Evolutionary conservation across 2,113 vertebrate genomes (phyloP).

Genomic region (Chloroceryle aenea): DNA sequence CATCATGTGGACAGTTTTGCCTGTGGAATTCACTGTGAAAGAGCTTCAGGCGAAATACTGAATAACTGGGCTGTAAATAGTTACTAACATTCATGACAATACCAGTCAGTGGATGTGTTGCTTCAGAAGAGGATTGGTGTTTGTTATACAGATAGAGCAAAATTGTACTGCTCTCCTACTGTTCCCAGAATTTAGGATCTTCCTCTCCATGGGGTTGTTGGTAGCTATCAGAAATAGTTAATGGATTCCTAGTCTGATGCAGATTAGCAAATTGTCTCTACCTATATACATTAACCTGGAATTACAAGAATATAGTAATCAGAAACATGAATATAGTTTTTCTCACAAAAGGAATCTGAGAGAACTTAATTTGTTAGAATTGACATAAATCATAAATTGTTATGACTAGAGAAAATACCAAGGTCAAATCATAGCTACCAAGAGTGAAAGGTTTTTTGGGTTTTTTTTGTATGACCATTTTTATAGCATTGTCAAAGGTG

Average conservation of each 20-base stretch:
- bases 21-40: neutral
- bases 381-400: neutral
- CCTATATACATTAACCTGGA: neutral
- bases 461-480: neutral
- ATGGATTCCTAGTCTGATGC: neutral
- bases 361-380: neutral
- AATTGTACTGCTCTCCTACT: neutral
- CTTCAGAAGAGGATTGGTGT: neutral
- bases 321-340: neutral
- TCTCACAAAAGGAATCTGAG: neutral
- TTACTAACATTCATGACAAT: neutral
- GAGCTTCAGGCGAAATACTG: constrained; percentile 1
- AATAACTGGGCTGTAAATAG: constrained; percentile 8
- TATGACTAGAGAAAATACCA: neutral
- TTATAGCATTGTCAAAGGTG: neutral
- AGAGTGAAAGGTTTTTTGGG: neutral
- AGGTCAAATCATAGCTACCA: neutral
- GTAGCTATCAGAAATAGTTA: neutral
- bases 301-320: neutral
- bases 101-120: neutral
- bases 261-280: neutral
- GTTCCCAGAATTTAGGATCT: neutral
- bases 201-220: neutral
- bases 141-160: neutral
- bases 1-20: neutral